Conservation (phyloP, 2,888 invertebrate genomes). For the Ophonus ardosiacus region DNA sequence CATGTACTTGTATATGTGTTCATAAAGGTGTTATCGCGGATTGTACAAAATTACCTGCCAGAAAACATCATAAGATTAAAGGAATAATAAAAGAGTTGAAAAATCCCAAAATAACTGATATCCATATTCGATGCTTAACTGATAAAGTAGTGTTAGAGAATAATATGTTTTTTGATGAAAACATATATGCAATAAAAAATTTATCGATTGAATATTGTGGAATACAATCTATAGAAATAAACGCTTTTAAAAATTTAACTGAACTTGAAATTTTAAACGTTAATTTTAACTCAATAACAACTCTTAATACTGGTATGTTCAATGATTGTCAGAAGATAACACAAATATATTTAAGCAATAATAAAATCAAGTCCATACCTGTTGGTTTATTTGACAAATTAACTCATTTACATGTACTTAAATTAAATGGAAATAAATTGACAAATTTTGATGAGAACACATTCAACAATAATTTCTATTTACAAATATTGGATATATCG, state of each 20-base stretch:
- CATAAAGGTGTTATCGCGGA: too few species aligned
- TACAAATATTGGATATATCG: too few species aligned
- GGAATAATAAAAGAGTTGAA: neutral
- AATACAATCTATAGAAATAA: neutral
- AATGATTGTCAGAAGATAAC: neutral
- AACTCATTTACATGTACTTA: neutral
- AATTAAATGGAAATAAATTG: neutral
- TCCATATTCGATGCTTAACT: too few species aligned
- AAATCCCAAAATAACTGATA: too few species aligned
- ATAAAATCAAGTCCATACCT: neutral
- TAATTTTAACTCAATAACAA: neutral
- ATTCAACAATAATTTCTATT: neutral
- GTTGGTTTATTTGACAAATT: conserved; percentile 1
- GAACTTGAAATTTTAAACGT: neutral
- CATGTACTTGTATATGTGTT: too few species aligned
- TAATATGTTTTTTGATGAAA: neutral
- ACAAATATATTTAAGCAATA: neutral
- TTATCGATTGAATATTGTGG: neutral
- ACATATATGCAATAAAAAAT: neutral
- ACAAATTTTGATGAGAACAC: neutral
- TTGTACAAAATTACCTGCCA: too few species aligned
- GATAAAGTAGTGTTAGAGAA: neutral
- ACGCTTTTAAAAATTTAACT: neutral
- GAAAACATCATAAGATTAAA: neutral
- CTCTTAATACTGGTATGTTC: neutral